Conservation (phyloP, 2,888 invertebrate species). For the Stenurella melanura region DNA sequence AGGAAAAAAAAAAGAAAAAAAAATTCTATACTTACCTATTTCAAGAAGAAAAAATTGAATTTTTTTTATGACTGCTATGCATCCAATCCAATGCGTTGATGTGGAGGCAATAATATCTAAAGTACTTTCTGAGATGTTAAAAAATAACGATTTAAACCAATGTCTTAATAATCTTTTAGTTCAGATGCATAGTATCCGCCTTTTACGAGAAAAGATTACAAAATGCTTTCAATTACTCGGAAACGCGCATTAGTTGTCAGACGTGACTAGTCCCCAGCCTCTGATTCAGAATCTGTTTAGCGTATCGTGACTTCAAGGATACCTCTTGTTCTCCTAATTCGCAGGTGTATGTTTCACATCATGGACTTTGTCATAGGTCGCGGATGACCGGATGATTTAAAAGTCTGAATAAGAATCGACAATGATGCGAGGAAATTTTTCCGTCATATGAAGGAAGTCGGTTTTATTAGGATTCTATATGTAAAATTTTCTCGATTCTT, state of each 20-base stretch:
- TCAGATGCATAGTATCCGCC: background rate
- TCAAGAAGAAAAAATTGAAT: no score
- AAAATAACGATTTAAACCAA: no score
- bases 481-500: no score
- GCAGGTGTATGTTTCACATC: background rate
- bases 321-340: background rate
- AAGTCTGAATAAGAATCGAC: background rate
- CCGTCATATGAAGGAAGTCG: constrained; percentile 3
- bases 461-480: background rate
- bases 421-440: background rate
- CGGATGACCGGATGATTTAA: constrained; percentile 26
- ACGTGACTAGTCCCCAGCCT: constrained; percentile 21
- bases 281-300: constrained; percentile 26
- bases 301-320: constrained; percentile 20
- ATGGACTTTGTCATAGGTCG: constrained; percentile 35
- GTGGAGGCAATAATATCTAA: no score
- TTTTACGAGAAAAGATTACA: constrained; percentile 14
- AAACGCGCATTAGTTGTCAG: constrained; percentile 21
- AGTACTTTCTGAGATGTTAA: no score
- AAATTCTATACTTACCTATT: no score
- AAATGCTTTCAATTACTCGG: constrained; percentile 16
- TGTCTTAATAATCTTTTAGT: no score
- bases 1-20: no score
- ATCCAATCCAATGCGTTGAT: no score
- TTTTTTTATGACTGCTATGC: no score